Percentiles rank a stretch among this genome's conserved stretches.
Evolutionary conservation across 2,113 vertebrate genomes (phyloP).

Genomic region (Leuciscus idus): DNA sequence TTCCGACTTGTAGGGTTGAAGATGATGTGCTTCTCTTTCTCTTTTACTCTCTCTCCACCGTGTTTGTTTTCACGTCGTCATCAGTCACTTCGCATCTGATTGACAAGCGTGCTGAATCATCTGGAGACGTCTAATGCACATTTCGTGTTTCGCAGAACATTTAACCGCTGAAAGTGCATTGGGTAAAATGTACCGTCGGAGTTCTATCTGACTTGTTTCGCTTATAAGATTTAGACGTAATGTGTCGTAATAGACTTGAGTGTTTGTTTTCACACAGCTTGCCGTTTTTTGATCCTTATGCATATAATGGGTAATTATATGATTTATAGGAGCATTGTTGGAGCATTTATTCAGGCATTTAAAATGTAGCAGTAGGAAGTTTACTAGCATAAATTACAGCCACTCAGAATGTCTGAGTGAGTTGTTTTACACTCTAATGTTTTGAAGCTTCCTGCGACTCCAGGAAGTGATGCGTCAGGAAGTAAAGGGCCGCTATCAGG

Average conservation of each 20-base stretch:
- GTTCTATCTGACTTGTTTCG: slow-evolving; percentile 3
- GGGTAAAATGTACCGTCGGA: not conserved
- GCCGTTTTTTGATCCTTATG: not conserved
- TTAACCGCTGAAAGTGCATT: slow-evolving; percentile 40
- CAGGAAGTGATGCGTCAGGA: slow-evolving; percentile 73
- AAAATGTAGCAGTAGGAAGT: not conserved
- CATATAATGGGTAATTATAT: not conserved
- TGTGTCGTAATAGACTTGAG: not conserved
- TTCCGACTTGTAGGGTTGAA: not conserved
- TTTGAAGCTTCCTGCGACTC: slow-evolving; percentile 65
- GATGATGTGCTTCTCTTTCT: slow-evolving; percentile 16
- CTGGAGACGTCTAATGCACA: slow-evolving; percentile 36
- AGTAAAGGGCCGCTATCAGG: slow-evolving; percentile 70
- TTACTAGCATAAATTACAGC: not conserved
- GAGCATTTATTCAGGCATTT: not conserved
- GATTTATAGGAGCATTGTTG: not conserved
- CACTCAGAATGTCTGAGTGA: not conserved
- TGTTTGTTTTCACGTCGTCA: slow-evolving; percentile 32
- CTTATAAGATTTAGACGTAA: not conserved
- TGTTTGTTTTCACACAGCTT: slow-evolving; percentile 19
- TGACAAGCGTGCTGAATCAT: slow-evolving; percentile 40
- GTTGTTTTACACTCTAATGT: slow-evolving; percentile 43
- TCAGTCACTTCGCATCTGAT: slow-evolving; percentile 27
- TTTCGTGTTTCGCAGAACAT: slow-evolving; percentile 36
- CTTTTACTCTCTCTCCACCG: slow-evolving; percentile 1